Evolutionary conservation across 2,113 vertebrate species (phyloP).

Genomic region (Nansenia antarctica): DNA sequence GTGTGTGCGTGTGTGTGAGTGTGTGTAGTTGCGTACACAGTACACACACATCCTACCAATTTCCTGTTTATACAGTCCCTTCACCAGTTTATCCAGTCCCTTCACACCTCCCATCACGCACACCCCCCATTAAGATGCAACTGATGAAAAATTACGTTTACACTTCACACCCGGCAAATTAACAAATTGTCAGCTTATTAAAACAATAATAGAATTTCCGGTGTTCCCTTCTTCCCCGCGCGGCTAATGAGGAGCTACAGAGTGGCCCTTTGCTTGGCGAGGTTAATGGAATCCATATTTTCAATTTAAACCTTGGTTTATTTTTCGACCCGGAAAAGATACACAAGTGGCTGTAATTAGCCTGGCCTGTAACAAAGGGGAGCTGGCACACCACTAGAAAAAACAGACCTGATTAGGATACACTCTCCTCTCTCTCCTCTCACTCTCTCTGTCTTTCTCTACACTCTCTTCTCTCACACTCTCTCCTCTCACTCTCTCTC

Average conservation of each 20-base stretch:
- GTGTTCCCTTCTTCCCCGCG: constrained; percentile 78
- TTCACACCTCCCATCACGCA: constrained; percentile 16
- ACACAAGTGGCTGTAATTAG: constrained; percentile 45
- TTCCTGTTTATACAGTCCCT: constrained; percentile 13
- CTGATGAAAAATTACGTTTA: constrained; percentile 79
- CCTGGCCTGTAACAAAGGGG: constrained; percentile 20
- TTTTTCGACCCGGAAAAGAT: constrained; percentile 22
- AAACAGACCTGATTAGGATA: constrained; percentile 7
- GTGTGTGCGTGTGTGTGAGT: background rate
- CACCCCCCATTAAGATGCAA: constrained; percentile 42
- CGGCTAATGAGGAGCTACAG: constrained; percentile 88
- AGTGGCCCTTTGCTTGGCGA: constrained; percentile 83
- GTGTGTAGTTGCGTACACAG: too few relatives aligned
- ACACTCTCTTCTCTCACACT: too few relatives aligned
- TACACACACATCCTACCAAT: background rate
- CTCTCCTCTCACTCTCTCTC: too few relatives aligned
- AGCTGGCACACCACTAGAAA: constrained; percentile 17
- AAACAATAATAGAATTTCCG: constrained; percentile 87
- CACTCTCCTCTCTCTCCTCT: background rate
- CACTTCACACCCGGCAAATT: constrained; percentile 80
- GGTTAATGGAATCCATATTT: constrained; percentile 89
- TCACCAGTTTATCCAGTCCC: constrained; percentile 14
- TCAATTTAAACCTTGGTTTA: constrained; percentile 35
- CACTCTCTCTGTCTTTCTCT: too few relatives aligned
- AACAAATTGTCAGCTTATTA: constrained; percentile 81